phyloP scores from a whole-genome alignment of 1,140 invertebrate species.

The Ceratina australensis region DNA sequence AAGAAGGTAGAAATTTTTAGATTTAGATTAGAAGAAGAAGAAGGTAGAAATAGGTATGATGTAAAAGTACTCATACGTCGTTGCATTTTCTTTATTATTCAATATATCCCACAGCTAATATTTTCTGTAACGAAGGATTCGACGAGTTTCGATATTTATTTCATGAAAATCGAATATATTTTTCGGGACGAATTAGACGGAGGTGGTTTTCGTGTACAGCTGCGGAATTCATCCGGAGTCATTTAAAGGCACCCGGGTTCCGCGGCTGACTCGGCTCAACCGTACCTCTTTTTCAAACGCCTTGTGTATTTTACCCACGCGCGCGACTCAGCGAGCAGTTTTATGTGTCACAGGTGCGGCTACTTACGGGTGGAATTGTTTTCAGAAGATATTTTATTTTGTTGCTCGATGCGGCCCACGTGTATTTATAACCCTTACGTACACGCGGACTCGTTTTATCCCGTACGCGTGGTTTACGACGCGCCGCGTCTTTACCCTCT shows the following conservation, averaged over 20 bases:
- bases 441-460: too few relatives aligned
- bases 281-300: conserved; percentile 8
- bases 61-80: too few relatives aligned
- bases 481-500: neutral
- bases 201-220: too few relatives aligned
- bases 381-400: conserved; percentile 10
- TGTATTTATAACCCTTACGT: conserved; percentile 20
- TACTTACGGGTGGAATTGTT: conserved; percentile 23
- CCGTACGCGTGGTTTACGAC: neutral
- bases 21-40: too few relatives aligned
- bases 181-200: too few relatives aligned
- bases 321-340: conserved; percentile 19
- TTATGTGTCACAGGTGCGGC: conserved; percentile 51
- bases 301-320: conserved; percentile 6
- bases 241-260: conserved; percentile 22
- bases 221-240: neutral
- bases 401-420: neutral
- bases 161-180: too few relatives aligned
- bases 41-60: too few relatives aligned
- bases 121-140: too few relatives aligned
- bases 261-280: neutral
- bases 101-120: too few relatives aligned
- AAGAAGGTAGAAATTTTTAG: too few relatives aligned
- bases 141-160: too few relatives aligned
- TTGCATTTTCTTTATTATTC: too few relatives aligned